Evolutionary conservation across 2,888 invertebrate species (phyloP), one percentile per base, ranked within the genome.

Genomic region (Proisotoma minuta): DNA sequence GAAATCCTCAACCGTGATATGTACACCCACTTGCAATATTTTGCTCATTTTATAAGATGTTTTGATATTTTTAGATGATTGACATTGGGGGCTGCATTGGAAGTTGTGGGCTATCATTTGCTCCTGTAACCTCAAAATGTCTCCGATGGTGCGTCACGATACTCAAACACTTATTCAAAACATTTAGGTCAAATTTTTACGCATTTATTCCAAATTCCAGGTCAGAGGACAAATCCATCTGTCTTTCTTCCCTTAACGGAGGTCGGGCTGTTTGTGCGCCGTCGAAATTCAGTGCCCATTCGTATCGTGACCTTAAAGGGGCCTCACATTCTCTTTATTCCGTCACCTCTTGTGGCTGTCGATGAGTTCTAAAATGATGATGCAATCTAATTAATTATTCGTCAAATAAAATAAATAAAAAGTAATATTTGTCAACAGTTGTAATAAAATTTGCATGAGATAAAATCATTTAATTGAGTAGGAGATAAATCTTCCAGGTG

Each of bases 21-120:
- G n/a, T n/a, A n/a, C n/a, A n/a, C n/a, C n/a, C n/a, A n/a, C n/a
- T n/a, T n/a, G n/a, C n/a, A n/a, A n/a, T n/a, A n/a, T n/a, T n/a
- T n/a, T n/a, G n/a, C n/a, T n/a, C n/a, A n/a, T n/a, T n/a, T n/a
- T n/a, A n/a, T n/a, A n/a, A n/a, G n/a, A n/a, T n/a, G n/a, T n/a
- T n/a, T n/a, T n/a, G n/a, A n/a, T n/a, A n/a, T 51, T 56, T 61
- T 39, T 60, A 79, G 79, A 74, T 77, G 71, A 78, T 79, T 68
- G 79, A 79, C 70, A 77, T 80, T 43, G 79, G 79, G 5, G 76
- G 77, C 63, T 79, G 79, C 62, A 76, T 77, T 52, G 79, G 79
- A 26, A 75, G 74, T 29, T 80, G 79, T 53, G 79, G 79, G 23
- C n/a, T n/a, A n/a, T n/a, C n/a, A 75, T 74, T 29, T 79, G 79